phyloP scores from a whole-genome alignment of 2,113 vertebrate species.

The Puntigrus tetrazona region DNA sequence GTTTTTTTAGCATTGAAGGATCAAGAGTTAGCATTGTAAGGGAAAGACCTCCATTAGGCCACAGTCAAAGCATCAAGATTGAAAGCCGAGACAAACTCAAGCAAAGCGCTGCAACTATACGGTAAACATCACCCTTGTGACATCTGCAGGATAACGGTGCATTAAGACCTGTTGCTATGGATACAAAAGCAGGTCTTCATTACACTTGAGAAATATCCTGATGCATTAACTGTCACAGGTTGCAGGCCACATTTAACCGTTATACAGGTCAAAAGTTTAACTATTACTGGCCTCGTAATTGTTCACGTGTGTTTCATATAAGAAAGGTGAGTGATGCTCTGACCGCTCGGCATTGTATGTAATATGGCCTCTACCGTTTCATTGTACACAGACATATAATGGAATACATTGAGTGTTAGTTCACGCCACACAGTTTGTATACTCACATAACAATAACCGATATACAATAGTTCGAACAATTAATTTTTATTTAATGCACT shows the following conservation, averaged over 20 bases:
- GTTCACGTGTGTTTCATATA: background rate
- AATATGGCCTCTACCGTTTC: background rate
- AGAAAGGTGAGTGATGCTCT: background rate
- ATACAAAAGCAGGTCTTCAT: slow-evolving; percentile 31
- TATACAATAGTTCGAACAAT: background rate
- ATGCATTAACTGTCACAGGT: slow-evolving; percentile 21
- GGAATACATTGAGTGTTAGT: background rate
- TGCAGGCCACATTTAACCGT: background rate
- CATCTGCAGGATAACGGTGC: slow-evolving; percentile 39
- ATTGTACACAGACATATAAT: background rate
- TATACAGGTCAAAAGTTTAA: slow-evolving; percentile 20
- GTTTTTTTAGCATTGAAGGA: background rate
- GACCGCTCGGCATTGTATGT: background rate
- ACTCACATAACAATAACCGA: background rate
- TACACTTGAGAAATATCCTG: slow-evolving; percentile 27
- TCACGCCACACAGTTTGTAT: background rate
- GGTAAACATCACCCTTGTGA: slow-evolving; percentile 32
- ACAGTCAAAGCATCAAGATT: slow-evolving; percentile 24
- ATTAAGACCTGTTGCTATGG: slow-evolving; percentile 43
- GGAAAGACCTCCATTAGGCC: background rate
- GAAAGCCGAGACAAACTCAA: slow-evolving; percentile 4
- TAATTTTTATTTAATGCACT: too few species aligned
- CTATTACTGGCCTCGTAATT: background rate
- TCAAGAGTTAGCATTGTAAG: background rate
- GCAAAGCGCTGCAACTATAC: background rate